phyloP scores from a whole-genome alignment of 2,113 vertebrate genomes.

The Thunnus thynnus region DNA sequence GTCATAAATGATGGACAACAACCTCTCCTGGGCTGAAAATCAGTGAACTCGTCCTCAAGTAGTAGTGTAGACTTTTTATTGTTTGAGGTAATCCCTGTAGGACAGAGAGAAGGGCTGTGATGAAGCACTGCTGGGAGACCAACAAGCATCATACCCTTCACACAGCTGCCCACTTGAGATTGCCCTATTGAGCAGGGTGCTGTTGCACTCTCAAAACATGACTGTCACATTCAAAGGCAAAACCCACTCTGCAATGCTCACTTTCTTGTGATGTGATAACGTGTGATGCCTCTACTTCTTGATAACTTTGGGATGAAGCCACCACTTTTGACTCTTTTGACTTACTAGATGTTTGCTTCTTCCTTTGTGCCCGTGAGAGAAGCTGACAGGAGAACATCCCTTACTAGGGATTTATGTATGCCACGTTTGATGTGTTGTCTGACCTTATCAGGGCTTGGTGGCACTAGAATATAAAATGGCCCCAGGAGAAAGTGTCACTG shows the following conservation, averaged over 20 bases:
- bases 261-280: constrained; percentile 5
- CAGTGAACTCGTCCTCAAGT: not conserved
- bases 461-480: constrained; percentile 54
- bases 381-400: constrained; percentile 57
- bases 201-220: constrained; percentile 9
- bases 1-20: constrained; percentile 6
- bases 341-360: constrained; percentile 49
- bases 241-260: not conserved
- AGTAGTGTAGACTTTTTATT: constrained; percentile 7
- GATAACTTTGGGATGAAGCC: constrained; percentile 42
- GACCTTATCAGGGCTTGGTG: constrained; percentile 56
- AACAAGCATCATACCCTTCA: constrained; percentile 1
- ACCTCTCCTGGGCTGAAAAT: not conserved
- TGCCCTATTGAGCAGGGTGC: not conserved
- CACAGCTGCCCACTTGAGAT: constrained; percentile 41
- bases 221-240: constrained; percentile 27
- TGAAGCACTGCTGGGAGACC: not conserved
- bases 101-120: not conserved
- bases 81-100: constrained; percentile 31
- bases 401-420: constrained; percentile 55
- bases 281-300: constrained; percentile 17
- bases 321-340: constrained; percentile 32
- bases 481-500: constrained; percentile 55
- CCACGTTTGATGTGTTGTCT: constrained; percentile 58
- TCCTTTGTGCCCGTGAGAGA: constrained; percentile 13